Evolutionary conservation across 2,888 invertebrate species (phyloP), one percentile per base, ranked within the genome.

Genomic region (Cryptus armator): DNA sequence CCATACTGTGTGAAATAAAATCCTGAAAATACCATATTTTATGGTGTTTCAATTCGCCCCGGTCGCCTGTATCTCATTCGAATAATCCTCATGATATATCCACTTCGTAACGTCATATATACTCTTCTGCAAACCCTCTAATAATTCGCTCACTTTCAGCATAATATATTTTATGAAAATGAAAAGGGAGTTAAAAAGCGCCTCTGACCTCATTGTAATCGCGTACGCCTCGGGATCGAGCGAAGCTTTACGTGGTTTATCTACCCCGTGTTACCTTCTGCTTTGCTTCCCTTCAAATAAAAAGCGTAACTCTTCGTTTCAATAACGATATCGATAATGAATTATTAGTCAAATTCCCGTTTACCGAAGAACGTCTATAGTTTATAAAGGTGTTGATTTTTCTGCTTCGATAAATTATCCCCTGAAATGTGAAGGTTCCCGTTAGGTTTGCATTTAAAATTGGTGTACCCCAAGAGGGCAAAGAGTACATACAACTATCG

Each of bases 171-270:
- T 37, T 9, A 37, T 7, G 37, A 37, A 9, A 7, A 37, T 37
- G 6, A 6, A 37, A 37, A 7, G 6, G 9, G 37, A 37, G 37
- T 37, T 37, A 37, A 37, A 56, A 12, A 56, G 56, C 56, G 56
- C 56, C 12, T 56, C 56, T 19, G 56, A 56, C 29, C 16, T 37
- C 32, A n/a, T 67, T 48, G 72, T 48, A 46, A 14, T 43, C 37
- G 19, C 32, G 43, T 29, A 16, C 24, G 46, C 56, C 16, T 32
- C 32, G 7, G 37, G 19, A 51, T 37, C 44, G 7, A 51, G 44
- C 44, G 51, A 48, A 7, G 71, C 32, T 62, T 5, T 78, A 62
- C 79, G 82, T 72, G 72, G 66, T 67, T 67, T 66, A 66, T 75
- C 83, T 79, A 32, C 43, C 16, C 32, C 32, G 14, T n/a, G 51